Base-by-base conservation (phyloP, 2,797 vertebrate genomes). In the Pogonophryne albipinna region DNA sequence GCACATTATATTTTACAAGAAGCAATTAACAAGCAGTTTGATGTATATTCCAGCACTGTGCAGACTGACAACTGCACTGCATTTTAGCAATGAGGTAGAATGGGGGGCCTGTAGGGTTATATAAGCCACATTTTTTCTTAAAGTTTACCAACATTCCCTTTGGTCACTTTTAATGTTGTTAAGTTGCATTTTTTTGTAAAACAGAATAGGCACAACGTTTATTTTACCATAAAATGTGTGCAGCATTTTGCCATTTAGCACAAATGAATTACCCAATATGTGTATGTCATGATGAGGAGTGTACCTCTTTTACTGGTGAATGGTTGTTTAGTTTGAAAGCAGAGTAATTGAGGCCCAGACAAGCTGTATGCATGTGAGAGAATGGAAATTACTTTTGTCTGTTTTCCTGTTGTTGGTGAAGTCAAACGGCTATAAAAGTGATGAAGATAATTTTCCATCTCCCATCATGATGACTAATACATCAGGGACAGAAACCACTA, bases 381-480 rank as follows among this genome's bases (percentile, higher is more conserved):
- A 58, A 51, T 59, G 50, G 65, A 81, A 62, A 78, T 23, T 17
- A 7, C 10, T 66, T 74, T 65, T 53, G 57, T 79, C 11, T 71
- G 27, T 68, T 76, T 74, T 70, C 20, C 52, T 81, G 63, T 73
- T 82, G 47, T 41, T 69, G 15, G 41, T 74, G 42, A 53, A 77
- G 67, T 84, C 62, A 69, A 60, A 44, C 66, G 63, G 50, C 55
- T 42, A 63, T 84, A 70, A 85, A 83, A 78, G 50, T 55, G 38
- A 82, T 64, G 14, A 60, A 61, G 52, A 63, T 27, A 14, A 41
- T 80, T 87, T 89, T 80, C 60, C 55, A 58, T 74, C 80, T 78
- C 41, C 74, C 70, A 64, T 80, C 41, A 74, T 67, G 34, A 71
- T 75, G 55, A 71, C 27, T 72, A 60, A 60, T 27, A n/a, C 5